A percentile compares a stretch with the other conserved stretches of the same genome.
Conservation (phyloP, 2,888 invertebrate species). For the Pterostichus niger region DNA sequence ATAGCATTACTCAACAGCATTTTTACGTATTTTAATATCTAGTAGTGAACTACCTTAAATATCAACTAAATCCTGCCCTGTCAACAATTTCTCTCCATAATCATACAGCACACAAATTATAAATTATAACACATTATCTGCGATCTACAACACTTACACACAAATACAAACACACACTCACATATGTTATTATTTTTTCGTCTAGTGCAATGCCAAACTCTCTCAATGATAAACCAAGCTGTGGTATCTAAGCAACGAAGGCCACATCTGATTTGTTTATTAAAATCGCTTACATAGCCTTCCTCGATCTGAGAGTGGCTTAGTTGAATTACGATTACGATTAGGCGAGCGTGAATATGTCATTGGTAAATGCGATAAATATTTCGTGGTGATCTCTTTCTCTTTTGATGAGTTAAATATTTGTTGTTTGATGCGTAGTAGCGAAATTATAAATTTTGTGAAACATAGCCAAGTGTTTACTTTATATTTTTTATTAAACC, state of each 20-base stretch:
- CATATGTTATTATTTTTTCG: constrained; percentile 23
- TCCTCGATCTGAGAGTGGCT: constrained; percentile 31
- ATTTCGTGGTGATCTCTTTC: neutral
- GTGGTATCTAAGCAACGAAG: constrained; percentile 47
- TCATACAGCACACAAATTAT: neutral
- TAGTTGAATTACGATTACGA: constrained; percentile 16
- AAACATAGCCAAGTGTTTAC: too few species aligned
- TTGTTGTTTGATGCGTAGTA: too few species aligned
- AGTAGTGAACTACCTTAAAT: neutral
- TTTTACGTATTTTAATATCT: too few species aligned
- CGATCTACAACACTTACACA: neutral
- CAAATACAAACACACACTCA: neutral
- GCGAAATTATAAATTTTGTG: too few species aligned
- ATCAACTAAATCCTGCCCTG: neutral
- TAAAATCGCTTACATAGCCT: constrained; percentile 41
- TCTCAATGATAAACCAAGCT: constrained; percentile 17
- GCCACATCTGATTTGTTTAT: constrained; percentile 62
- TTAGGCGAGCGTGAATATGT: neutral
- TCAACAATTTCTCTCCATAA: neutral
- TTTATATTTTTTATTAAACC: too few species aligned
- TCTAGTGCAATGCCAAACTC: constrained; percentile 42
- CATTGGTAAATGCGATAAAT: neutral
- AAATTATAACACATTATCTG: constrained; percentile 14
- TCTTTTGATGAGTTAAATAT: too few species aligned
- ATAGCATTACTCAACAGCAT: too few species aligned